Percentiles rank a stretch among this genome's conserved stretches.
These are phyloP conservation scores for Drosophila equinoxialis DNA, from an alignment of 1,140 invertebrate species.

Conservation along the genomic window DNA sequence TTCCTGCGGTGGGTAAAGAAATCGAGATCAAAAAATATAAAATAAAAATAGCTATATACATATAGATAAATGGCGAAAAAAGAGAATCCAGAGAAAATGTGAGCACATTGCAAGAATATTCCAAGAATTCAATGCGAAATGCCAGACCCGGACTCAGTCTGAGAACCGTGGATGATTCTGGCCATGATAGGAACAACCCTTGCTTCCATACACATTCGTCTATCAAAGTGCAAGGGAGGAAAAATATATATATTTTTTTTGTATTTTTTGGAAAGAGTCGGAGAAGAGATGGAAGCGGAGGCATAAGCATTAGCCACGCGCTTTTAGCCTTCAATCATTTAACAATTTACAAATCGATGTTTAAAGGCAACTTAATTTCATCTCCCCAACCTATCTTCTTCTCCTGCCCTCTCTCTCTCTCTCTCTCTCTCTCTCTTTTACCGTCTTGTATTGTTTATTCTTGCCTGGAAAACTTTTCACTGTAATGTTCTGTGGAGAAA, in stretches of 20 bases:
- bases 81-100: slow-evolving; percentile 57
- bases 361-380: slow-evolving; percentile 65
- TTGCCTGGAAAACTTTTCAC: slow-evolving; percentile 49
- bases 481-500: slow-evolving; percentile 57
- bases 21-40: slow-evolving; percentile 35
- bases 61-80: slow-evolving; percentile 43
- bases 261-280: too few species aligned
- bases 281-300: neutral
- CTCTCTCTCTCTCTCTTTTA: neutral
- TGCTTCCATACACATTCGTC: slow-evolving; percentile 32
- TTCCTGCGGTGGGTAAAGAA: neutral
- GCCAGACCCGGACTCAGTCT: slow-evolving; percentile 29
- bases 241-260: neutral
- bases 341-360: slow-evolving; percentile 82
- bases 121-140: slow-evolving; percentile 58
- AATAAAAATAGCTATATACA: neutral
- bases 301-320: slow-evolving; percentile 68
- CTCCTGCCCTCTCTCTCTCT: neutral
- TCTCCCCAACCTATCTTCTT: neutral
- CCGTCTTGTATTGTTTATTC: slow-evolving; percentile 1
- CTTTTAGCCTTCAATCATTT: slow-evolving; percentile 78
- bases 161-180: slow-evolving; percentile 8
- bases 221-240: neutral
- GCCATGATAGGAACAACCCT: slow-evolving; percentile 53
- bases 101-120: slow-evolving; percentile 69